Base-by-base conservation (phyloP, 1,140 invertebrate genomes). In the Aplysia californica region DNA sequence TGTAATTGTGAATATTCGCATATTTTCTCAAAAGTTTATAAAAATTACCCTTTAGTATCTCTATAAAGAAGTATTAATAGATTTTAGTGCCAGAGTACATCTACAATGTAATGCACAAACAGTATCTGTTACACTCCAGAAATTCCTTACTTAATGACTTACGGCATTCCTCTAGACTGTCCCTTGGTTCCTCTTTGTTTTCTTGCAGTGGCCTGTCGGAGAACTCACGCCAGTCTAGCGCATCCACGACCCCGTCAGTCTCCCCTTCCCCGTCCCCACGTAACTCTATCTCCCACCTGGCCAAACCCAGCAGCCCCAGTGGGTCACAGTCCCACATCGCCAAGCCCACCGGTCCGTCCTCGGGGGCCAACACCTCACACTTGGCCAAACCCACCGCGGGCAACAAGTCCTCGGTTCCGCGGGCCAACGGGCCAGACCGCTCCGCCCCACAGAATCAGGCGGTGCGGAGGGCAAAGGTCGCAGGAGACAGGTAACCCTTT, bases 231-330 rank as follows among this genome's bases (percentile, higher is more conserved):
- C 59, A 31, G 41, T 75, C 72, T 10, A 75, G 72, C 61, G 66
- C 72, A n/a, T 75, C 72, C n/a, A 75, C 72, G 3, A 75, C 72
- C 29, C 72, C 72, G 0, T 75, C 72, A 31, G 61, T 75, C 20
- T 75, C 72, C 0, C 72, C 72, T 29, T 26, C 38, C 38, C 72
- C 72, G 26, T 65, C 59, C 33, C 72, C 72, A 3, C 23, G 72
- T 6, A 75, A 66, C 31, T 75, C 72, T 6, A 50, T 75, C 26
- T 75, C 72, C 21, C 61, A 75, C 59, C 72, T 75, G 33, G 72
- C 61, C 2, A 65, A 66, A 26, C 72, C 72, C 38, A 66, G n/a
- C 36, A 65, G 59, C 39, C 59, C 61, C 36, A 65, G 41, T 36
- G 39, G 72, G 39, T 75, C 72, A 5, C 50, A 38, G 21, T 75